Conservation (phyloP, 2,888 invertebrate genomes). For the Nebria salina region DNA sequence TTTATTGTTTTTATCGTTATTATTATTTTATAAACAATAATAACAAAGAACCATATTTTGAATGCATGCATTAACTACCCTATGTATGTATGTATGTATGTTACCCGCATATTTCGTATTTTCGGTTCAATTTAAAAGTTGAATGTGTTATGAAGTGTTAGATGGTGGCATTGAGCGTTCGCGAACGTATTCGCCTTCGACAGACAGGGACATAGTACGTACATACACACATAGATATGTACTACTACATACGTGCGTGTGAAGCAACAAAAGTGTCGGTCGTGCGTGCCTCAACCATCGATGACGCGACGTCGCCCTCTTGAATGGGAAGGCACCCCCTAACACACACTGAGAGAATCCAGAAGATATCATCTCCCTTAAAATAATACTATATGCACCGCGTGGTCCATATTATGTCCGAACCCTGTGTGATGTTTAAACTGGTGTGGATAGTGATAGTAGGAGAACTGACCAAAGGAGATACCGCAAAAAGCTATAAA, state of each 20-base stretch:
- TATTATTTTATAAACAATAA: no score
- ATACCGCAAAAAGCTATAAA: conserved; percentile 22
- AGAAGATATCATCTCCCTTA: conserved; percentile 52
- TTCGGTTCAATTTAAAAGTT: not conserved
- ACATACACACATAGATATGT: no score
- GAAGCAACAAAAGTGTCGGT: conserved; percentile 12
- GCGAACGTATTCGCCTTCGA: no score
- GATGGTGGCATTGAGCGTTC: no score
- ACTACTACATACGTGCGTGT: not conserved
- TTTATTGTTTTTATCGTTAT: conserved; percentile 21
- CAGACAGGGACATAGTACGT: no score
- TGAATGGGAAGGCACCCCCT: not conserved
- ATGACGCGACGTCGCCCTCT: conserved; percentile 5
- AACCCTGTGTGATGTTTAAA: conserved; percentile 53
- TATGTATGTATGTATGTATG: no score
- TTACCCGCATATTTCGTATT: not conserved
- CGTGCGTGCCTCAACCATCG: conserved; percentile 8
- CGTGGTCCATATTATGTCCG: conserved; percentile 8
- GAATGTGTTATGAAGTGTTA: not conserved
- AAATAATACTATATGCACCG: conserved; percentile 56
- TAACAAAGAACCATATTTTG: no score
- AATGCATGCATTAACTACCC: no score
- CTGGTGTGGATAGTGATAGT: conserved; percentile 49
- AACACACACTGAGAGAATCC: not conserved
- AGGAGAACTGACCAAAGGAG: conserved; percentile 47